These are phyloP conservation scores for Rhegmatorhina hoffmannsi DNA, from an alignment of 2,113 vertebrate species.

Conservation along the genomic window DNA sequence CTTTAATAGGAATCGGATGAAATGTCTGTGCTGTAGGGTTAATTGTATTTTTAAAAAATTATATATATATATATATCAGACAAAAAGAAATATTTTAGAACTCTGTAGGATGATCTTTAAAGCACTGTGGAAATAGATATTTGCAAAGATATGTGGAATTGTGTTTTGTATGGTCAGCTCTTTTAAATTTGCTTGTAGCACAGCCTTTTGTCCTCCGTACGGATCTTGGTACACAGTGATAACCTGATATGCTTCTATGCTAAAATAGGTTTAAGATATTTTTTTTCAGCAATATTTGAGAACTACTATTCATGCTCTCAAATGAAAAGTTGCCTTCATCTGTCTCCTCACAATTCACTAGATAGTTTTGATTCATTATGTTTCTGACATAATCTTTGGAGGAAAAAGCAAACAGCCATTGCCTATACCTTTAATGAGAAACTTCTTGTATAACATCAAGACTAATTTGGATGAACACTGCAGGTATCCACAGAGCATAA, in stretches of 20 bases:
- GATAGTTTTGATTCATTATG: neutral
- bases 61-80: neutral
- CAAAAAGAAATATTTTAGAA: neutral
- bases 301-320: neutral
- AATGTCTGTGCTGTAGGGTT: neutral
- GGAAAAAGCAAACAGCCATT: neutral
- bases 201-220: neutral
- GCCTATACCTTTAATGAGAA: slow-evolving; percentile 28
- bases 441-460: neutral
- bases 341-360: neutral
- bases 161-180: neutral
- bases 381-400: neutral
- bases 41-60: neutral
- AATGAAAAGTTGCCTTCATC: neutral
- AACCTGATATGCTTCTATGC: neutral
- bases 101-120: neutral
- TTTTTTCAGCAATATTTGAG: neutral
- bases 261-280: neutral
- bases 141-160: neutral
- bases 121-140: neutral
- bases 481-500: slow-evolving; percentile 21
- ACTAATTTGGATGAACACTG: slow-evolving; percentile 8
- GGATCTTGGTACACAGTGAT: neutral
- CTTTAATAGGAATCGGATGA: neutral
- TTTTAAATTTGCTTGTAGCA: neutral